These are phyloP conservation scores for Drosophila bifasciata DNA, from an alignment of 1,140 invertebrate genomes.

Conservation along the genomic window DNA sequence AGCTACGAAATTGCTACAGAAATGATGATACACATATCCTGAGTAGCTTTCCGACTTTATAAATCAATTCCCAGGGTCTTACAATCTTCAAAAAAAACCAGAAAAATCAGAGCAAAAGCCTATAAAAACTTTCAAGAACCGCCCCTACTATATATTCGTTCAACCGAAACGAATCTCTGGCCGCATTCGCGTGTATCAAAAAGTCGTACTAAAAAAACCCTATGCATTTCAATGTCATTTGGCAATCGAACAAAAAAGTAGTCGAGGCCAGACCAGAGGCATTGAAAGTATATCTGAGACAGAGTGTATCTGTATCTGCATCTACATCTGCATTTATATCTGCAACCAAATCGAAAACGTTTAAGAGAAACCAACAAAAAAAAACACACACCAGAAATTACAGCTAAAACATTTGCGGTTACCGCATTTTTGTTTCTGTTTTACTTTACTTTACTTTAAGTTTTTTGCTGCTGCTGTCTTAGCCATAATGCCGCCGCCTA, in stretches of 20 bases:
- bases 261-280: constrained; percentile 6
- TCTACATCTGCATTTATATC: constrained; percentile 29
- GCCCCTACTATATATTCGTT: constrained; percentile 18
- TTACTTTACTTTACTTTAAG: too few relatives aligned
- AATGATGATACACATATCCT: too few relatives aligned
- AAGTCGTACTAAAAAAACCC: constrained; percentile 23
- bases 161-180: constrained; percentile 33
- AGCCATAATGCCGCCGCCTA: constrained; percentile 46
- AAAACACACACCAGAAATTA: constrained; percentile 50
- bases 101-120: not conserved
- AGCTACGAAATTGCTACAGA: too few relatives aligned
- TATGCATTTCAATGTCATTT: constrained; percentile 67
- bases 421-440: constrained; percentile 28
- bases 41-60: not conserved
- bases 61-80: constrained; percentile 1
- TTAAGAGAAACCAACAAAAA: constrained; percentile 36
- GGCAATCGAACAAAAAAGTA: constrained; percentile 30
- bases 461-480: constrained; percentile 34
- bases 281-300: constrained; percentile 49
- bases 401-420: constrained; percentile 70
- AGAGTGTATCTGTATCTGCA: constrained; percentile 26
- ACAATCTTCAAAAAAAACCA: constrained; percentile 17
- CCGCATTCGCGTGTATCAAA: constrained; percentile 1
- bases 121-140: constrained; percentile 18
- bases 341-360: constrained; percentile 46